These are phyloP conservation scores for Eubasilissa regina DNA, from an alignment of 1,140 invertebrate species.

Conservation along the genomic window DNA sequence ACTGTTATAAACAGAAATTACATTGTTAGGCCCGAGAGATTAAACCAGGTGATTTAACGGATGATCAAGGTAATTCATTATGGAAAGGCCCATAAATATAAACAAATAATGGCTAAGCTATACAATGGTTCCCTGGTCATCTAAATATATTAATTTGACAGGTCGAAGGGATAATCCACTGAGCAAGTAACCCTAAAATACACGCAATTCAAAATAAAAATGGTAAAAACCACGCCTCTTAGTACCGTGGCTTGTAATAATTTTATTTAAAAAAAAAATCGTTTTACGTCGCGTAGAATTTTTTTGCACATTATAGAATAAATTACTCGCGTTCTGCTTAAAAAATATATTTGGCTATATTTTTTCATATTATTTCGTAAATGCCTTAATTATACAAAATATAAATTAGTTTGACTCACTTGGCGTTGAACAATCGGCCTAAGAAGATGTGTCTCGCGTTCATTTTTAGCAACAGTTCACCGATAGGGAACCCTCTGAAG, in stretches of 20 bases:
- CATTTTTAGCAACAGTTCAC: too few species aligned
- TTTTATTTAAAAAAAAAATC: too few species aligned
- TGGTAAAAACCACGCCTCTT: too few species aligned
- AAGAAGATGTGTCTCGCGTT: too few species aligned
- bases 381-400: too few species aligned
- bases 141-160: constrained; percentile 24
- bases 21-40: not conserved
- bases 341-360: not conserved
- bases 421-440: too few species aligned
- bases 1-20: not conserved
- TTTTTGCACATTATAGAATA: not conserved
- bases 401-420: too few species aligned
- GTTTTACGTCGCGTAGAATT: not conserved
- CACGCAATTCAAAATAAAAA: too few species aligned
- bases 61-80: constrained; percentile 18
- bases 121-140: not conserved
- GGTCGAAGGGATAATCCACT: not conserved
- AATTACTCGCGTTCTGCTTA: not conserved
- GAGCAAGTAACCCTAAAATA: not conserved
- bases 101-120: constrained; percentile 1
- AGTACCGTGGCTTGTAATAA: too few species aligned
- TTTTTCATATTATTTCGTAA: too few species aligned
- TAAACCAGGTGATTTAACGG: not conserved
- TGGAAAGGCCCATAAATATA: constrained; percentile 10
- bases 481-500: too few species aligned